Evolutionary conservation across 2,797 vertebrate genomes (phyloP).

Genomic region (Heterohyrax brucei): DNA sequence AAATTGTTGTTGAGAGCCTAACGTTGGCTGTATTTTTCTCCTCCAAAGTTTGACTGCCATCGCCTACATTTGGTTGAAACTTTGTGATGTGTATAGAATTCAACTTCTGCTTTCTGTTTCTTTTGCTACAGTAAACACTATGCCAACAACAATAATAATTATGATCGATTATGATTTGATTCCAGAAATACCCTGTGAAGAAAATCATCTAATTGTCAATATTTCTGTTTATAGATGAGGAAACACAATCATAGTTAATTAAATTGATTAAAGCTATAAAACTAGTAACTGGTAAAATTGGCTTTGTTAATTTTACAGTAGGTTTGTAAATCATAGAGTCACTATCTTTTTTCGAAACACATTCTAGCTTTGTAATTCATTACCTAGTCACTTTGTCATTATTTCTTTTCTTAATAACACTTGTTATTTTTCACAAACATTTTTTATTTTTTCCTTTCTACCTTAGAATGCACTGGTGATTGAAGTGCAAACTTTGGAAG

Average conservation of each 20-base stretch:
- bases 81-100: background rate
- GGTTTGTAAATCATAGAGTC: background rate
- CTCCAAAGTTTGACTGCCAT: background rate
- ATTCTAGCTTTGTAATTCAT: background rate
- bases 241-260: background rate
- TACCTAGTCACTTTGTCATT: background rate
- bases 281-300: background rate
- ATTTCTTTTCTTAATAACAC: background rate
- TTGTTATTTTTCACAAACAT: background rate
- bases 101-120: background rate
- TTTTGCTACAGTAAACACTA: rapidly evolving
- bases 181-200: background rate
- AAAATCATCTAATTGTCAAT: background rate
- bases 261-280: background rate
- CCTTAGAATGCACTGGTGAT: no score
- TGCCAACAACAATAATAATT: no score
- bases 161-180: background rate
- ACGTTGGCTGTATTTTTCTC: no score
- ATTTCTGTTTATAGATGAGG: background rate
- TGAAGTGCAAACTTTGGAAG: no score
- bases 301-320: background rate
- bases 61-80: background rate
- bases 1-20: rapidly evolving
- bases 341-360: background rate
- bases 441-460: background rate